Evolutionary conservation across 2,888 invertebrate species (phyloP).

Genomic region (Perizoma affinitatum): DNA sequence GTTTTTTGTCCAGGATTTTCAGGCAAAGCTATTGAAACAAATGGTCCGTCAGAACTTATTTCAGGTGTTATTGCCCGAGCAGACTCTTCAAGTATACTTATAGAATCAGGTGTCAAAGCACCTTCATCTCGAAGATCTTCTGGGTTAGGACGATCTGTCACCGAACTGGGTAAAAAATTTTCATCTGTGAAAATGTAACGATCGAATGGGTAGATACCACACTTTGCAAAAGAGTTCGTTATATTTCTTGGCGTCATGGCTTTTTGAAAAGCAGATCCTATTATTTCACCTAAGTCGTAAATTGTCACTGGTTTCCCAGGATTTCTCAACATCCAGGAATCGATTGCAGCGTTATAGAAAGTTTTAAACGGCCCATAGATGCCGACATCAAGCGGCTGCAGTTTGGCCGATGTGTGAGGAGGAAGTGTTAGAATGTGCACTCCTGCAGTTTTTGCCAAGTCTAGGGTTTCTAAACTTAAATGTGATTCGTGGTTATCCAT

Average conservation of each 20-base stretch:
- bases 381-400: conserved; percentile 18
- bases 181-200: conserved; percentile 35
- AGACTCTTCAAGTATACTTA: too few relatives aligned
- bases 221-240: conserved; percentile 31
- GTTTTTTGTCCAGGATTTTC: too few relatives aligned
- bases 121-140: background rate
- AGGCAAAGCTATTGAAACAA: too few relatives aligned
- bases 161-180: conserved; percentile 23
- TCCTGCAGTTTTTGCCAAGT: conserved; percentile 14
- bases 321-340: conserved; percentile 54
- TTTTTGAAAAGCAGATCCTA: conserved; percentile 43
- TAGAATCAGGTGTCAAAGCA: too few relatives aligned
- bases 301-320: conserved; percentile 60
- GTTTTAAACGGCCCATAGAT: conserved; percentile 13
- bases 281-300: conserved; percentile 49
- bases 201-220: conserved; percentile 40
- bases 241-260: conserved; percentile 51
- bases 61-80: too few relatives aligned
- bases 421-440: conserved; percentile 8
- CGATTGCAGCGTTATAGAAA: conserved; percentile 38
- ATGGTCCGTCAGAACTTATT: too few relatives aligned
- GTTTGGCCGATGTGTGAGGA: conserved; percentile 9
- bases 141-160: conserved; percentile 1
- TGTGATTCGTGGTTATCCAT: conserved; percentile 39
- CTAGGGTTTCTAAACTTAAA: conserved; percentile 3